phyloP scores from a whole-genome alignment of 2,797 vertebrate species.

The Channallabes apus region DNA sequence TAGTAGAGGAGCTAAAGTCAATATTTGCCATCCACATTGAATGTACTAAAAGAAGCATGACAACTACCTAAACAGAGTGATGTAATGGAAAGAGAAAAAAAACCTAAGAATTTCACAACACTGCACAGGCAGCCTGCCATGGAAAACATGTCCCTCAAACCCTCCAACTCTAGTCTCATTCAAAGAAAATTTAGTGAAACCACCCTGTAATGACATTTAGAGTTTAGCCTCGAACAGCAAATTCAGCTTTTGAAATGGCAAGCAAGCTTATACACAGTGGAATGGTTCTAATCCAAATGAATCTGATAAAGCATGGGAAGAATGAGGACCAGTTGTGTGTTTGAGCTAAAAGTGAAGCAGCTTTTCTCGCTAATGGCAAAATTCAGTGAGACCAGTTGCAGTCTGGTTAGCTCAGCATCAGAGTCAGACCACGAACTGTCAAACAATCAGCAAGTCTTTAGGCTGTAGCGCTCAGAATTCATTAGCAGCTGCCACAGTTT shows the following conservation, averaged over 20 bases:
- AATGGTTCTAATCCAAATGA: conserved; percentile 8
- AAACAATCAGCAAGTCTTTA: neutral
- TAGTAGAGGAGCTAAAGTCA: conserved; percentile 7
- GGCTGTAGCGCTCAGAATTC: neutral
- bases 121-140: conserved; percentile 1
- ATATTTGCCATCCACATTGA: neutral
- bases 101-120: neutral
- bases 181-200: neutral
- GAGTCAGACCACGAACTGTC: neutral
- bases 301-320: conserved; percentile 32
- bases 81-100: conserved; percentile 1
- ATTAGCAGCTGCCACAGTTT: neutral
- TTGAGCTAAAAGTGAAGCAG: neutral
- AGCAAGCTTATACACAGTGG: neutral
- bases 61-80: conserved; percentile 19
- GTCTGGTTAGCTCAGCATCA: neutral
- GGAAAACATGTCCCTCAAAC: conserved; percentile 7
- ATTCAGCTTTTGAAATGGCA: neutral
- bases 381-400: neutral
- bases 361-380: neutral
- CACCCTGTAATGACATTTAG: conserved; percentile 5
- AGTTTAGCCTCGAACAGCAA: neutral
- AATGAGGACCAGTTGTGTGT: conserved; percentile 13
- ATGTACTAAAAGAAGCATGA: neutral
- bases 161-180: conserved; percentile 9